Conservation (phyloP, 2,113 vertebrate genomes). For the Hippoglossus stenolepis region DNA sequence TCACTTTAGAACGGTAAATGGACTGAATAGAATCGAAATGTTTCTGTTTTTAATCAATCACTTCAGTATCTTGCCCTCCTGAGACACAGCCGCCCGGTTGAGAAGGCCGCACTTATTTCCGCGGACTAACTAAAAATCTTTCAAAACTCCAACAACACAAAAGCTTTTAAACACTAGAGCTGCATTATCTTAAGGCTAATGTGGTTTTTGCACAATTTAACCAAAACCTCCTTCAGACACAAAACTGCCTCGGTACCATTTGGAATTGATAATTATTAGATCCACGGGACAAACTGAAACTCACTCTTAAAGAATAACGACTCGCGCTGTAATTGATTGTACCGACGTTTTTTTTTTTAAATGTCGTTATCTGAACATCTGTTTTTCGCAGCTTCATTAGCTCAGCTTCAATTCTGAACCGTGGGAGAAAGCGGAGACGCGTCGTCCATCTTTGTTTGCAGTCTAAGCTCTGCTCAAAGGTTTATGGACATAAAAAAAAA, state of each 20-base stretch:
- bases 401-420: not conserved
- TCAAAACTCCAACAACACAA: too few species aligned
- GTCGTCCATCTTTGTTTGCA: too few species aligned
- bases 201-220: not conserved
- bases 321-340: not conserved
- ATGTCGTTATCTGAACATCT: slow-evolving; percentile 31
- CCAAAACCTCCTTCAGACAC: not conserved
- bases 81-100: too few species aligned
- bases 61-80: too few species aligned
- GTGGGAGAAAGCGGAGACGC: too few species aligned
- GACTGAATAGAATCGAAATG: too few species aligned
- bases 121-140: too few species aligned
- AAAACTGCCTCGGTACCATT: not conserved
- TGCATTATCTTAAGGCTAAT: not conserved
- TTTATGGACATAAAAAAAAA: too few species aligned
- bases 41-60: too few species aligned
- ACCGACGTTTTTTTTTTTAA: not conserved
- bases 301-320: not conserved
- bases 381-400: slow-evolving; percentile 11
- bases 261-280: slow-evolving; percentile 20
- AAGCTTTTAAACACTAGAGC: too few species aligned
- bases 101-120: too few species aligned
- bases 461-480: too few species aligned
- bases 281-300: slow-evolving; percentile 24
- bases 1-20: not conserved